These are phyloP conservation scores for Pogonomyrmex californicus DNA, from an alignment of 1,140 invertebrate genomes.

Conservation along the genomic window DNA sequence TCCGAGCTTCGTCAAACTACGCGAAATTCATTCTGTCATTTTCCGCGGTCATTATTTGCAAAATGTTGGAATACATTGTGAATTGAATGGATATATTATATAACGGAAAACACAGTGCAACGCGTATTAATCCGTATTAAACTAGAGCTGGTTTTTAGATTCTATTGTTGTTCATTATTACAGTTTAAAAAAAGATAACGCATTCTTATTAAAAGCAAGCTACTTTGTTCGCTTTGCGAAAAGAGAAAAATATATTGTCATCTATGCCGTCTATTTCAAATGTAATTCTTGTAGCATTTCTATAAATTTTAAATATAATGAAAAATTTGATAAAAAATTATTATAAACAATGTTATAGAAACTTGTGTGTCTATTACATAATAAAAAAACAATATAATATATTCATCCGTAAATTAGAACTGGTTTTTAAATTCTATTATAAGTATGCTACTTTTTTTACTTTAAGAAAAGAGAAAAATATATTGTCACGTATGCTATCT, in stretches of 20 bases:
- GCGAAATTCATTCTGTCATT: constrained; percentile 40
- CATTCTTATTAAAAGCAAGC: background rate
- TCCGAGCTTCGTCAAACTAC: background rate
- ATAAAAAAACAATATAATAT: too few species aligned
- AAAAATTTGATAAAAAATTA: background rate
- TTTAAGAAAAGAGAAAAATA: background rate
- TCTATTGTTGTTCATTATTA: background rate
- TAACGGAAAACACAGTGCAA: background rate
- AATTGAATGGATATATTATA: background rate
- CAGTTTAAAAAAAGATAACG: background rate
- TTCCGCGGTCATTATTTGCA: constrained; percentile 4
- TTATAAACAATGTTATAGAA: background rate
- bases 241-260: background rate
- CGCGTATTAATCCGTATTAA: background rate
- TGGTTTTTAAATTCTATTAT: background rate
- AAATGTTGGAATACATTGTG: background rate
- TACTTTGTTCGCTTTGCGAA: background rate
- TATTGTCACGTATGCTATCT: background rate
- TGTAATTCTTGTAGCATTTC: background rate
- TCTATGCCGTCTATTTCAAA: background rate
- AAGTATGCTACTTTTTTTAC: background rate
- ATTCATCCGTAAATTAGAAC: too few species aligned
- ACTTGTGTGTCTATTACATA: background rate
- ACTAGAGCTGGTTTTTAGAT: background rate
- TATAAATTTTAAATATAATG: background rate